Percentiles rank a stretch among this genome's conserved stretches.
phyloP scores from a whole-genome alignment of 2,888 invertebrate species.

The Serripes groenlandicus region DNA sequence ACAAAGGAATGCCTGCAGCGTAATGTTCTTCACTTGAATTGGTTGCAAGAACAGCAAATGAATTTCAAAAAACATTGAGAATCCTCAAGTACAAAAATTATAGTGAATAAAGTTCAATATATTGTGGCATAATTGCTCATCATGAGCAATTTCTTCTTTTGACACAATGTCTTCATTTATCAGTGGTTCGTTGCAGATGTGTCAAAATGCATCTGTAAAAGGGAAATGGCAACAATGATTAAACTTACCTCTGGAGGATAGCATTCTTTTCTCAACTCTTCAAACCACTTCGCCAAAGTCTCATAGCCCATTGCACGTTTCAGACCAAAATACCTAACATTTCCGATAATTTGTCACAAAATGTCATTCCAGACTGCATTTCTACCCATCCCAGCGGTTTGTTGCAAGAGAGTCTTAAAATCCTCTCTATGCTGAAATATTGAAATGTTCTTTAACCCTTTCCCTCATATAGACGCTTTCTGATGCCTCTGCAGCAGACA shows the following conservation, averaged over 20 bases:
- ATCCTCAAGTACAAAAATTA: too few relatives aligned
- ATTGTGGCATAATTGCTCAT: not conserved
- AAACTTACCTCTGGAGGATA: not conserved
- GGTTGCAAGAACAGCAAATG: too few relatives aligned
- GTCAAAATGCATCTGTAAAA: not conserved
- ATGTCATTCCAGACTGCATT: conserved; percentile 20
- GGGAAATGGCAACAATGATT: not conserved
- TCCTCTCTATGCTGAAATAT: conserved; percentile 4
- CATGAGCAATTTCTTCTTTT: not conserved
- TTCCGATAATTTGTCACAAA: not conserved
- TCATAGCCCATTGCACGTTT: not conserved
- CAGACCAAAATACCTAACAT: not conserved
- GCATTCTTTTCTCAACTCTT: conserved; percentile 8
- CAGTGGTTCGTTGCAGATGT: too few relatives aligned
- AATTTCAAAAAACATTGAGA: too few relatives aligned
- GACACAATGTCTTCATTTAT: not conserved
- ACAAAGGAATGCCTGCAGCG: too few relatives aligned
- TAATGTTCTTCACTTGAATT: too few relatives aligned
- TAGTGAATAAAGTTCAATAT: too few relatives aligned
- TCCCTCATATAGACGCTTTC: too few relatives aligned
- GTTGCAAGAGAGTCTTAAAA: not conserved
- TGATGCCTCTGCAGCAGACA: too few relatives aligned
- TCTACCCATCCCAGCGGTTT: conserved; percentile 7
- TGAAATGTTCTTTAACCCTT: too few relatives aligned
- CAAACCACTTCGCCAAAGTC: conserved; percentile 4